Conservation (phyloP, 2,113 vertebrate genomes). For the Merops nubicus region DNA sequence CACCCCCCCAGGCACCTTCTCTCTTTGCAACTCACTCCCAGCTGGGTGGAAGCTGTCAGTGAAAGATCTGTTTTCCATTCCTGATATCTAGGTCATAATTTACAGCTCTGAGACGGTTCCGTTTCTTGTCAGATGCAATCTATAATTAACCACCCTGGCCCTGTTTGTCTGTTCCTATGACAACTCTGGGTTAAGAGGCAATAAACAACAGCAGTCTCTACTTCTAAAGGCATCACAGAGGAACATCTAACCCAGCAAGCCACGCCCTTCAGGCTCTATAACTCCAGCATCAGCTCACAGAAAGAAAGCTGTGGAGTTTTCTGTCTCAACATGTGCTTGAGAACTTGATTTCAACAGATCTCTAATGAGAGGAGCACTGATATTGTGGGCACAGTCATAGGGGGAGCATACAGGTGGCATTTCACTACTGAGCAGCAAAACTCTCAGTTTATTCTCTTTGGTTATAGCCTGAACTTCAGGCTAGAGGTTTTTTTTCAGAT, state of each 20-base stretch:
- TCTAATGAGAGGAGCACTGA: not conserved
- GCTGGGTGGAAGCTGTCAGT: not conserved
- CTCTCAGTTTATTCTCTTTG: not conserved
- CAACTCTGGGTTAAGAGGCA: not conserved
- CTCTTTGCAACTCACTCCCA: not conserved
- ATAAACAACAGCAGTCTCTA: not conserved
- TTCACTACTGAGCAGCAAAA: not conserved
- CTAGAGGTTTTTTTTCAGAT: not conserved
- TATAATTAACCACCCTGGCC: not conserved
- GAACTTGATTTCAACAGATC: not conserved
- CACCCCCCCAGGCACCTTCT: not conserved
- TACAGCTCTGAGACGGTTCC: not conserved
- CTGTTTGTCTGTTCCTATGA: not conserved
- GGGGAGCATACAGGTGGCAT: not conserved
- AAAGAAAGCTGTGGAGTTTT: not conserved
- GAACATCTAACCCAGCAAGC: not conserved
- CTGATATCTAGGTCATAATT: not conserved
- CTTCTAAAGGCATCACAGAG: not conserved
- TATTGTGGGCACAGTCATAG: not conserved
- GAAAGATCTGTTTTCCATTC: not conserved
- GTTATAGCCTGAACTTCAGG: not conserved
- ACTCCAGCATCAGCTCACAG: not conserved
- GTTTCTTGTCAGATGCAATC: not conserved
- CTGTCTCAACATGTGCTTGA: not conserved
- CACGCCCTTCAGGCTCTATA: not conserved